Percentiles rank a stretch among this genome's conserved stretches.
phyloP scores from a whole-genome alignment of 2,797 vertebrate genomes.

The Poeciliopsis turneri region DNA sequence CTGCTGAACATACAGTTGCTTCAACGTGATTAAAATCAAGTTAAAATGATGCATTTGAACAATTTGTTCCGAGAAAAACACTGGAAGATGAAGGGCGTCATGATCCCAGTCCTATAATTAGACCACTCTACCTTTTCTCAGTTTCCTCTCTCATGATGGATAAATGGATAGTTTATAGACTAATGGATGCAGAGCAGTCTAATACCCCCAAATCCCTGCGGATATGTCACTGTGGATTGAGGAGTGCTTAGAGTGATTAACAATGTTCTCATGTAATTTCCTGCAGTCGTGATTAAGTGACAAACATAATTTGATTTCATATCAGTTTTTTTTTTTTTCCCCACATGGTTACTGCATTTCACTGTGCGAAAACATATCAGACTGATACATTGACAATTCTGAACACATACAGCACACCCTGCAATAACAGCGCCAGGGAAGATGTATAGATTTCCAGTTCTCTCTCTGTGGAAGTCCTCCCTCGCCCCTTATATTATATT shows the following conservation, averaged over 20 bases:
- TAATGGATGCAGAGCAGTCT: slow-evolving; percentile 9
- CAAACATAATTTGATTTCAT: not conserved
- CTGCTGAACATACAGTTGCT: not conserved
- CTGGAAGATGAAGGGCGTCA: not conserved
- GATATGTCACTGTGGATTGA: slow-evolving; percentile 21
- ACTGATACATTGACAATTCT: not conserved
- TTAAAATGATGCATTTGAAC: not conserved
- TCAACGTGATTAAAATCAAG: not conserved
- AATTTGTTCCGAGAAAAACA: not conserved
- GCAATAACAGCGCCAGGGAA: slow-evolving; percentile 15
- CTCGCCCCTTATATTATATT: not conserved
- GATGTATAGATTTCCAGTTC: slow-evolving; percentile 17
- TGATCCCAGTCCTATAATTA: slow-evolving; percentile 6
- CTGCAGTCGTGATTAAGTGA: slow-evolving; percentile 10
- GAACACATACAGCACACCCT: not conserved
- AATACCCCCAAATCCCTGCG: slow-evolving; percentile 27
- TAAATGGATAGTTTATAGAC: slow-evolving; percentile 20
- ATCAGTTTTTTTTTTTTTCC: not conserved
- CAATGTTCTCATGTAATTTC: slow-evolving; percentile 5
- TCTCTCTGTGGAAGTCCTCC: slow-evolving; percentile 1
- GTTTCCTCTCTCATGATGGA: slow-evolving; percentile 28
- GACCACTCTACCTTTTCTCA: slow-evolving; percentile 19
- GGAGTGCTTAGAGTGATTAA: slow-evolving; percentile 9
- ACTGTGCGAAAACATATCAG: not conserved
- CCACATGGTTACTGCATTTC: not conserved